Conservation (phyloP, 2,797 vertebrate genomes). For the Fundulus diaphanus region DNA sequence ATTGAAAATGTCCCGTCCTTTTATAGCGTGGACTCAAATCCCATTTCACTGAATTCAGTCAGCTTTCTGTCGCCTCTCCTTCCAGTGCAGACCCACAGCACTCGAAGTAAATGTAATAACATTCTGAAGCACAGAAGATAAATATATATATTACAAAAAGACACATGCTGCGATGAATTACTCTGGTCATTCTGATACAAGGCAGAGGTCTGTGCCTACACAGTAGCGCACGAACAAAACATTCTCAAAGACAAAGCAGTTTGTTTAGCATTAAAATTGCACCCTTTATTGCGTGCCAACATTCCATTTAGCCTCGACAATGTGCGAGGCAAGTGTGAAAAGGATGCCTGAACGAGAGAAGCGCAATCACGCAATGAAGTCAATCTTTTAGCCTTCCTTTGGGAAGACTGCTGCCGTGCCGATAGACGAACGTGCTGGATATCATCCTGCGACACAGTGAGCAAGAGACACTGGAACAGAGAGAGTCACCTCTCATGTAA, state of each 20-base stretch:
- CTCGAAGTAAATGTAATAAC: conserved; percentile 54
- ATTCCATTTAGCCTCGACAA: conserved; percentile 64
- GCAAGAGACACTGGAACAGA: conserved; percentile 8
- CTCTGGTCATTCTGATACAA: conserved; percentile 41
- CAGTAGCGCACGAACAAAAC: conserved; percentile 33
- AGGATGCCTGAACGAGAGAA: conserved; percentile 47
- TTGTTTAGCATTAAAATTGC: conserved; percentile 66
- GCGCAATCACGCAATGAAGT: conserved; percentile 59
- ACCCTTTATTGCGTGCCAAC: conserved; percentile 54
- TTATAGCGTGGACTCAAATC: conserved; percentile 51
- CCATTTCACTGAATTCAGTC: conserved; percentile 47
- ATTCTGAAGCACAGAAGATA: conserved; percentile 37
- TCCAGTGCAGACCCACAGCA: conserved; percentile 35
- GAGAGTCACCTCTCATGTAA: conserved; percentile 8
- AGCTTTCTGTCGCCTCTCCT: conserved; percentile 39
- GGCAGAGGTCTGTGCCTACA: conserved; percentile 6
- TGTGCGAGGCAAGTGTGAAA: conserved; percentile 60
- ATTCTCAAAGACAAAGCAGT: conserved; percentile 49
- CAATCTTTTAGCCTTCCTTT: conserved; percentile 47
- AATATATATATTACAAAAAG: conserved; percentile 6
- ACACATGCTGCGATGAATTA: conserved; percentile 21
- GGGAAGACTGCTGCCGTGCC: conserved; percentile 29
- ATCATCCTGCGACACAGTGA: conserved; percentile 33
- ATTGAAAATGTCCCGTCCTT: conserved; percentile 44
- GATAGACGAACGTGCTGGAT: conserved; percentile 24